These are phyloP conservation scores for Napeogenes sylphis DNA, from an alignment of 2,888 invertebrate species.

Conservation along the genomic window DNA sequence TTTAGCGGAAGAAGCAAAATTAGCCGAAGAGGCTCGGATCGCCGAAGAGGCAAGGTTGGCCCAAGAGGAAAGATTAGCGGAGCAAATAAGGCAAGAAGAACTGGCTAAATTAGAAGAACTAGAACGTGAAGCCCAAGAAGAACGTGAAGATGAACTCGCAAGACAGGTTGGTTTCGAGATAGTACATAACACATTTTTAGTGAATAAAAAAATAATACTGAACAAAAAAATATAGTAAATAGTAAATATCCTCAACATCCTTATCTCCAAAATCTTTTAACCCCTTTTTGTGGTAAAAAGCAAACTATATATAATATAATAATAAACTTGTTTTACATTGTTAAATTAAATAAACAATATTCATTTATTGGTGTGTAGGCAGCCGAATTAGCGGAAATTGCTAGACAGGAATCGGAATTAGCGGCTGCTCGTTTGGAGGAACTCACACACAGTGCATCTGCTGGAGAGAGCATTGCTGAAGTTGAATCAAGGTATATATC, in stretches of 20 bases:
- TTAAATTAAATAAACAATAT: neutral
- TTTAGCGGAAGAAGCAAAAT: conserved; percentile 70
- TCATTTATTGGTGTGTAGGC: conserved; percentile 59
- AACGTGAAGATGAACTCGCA: conserved; percentile 81
- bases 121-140: conserved; percentile 80
- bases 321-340: too few relatives aligned
- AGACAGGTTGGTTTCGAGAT: conserved; percentile 66
- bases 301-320: neutral
- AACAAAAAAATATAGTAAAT: neutral
- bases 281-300: neutral
- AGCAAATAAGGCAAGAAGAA: conserved; percentile 67
- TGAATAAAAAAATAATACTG: neutral
- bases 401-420: conserved; percentile 77
- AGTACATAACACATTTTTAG: conserved; percentile 12
- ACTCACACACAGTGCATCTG: conserved; percentile 64
- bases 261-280: neutral
- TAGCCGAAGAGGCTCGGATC: conserved; percentile 59
- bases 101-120: conserved; percentile 77
- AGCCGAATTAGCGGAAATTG: conserved; percentile 82
- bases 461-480: conserved; percentile 56
- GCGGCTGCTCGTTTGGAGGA: conserved; percentile 79
- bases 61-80: conserved; percentile 65
- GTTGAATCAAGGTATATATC: conserved; percentile 52
- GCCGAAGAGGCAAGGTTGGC: conserved; percentile 47
- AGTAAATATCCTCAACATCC: neutral